Evolutionary conservation across 2,888 invertebrate genomes (phyloP), one percentile per base, ranked within the genome.

Genomic region (Phasia obesa): DNA sequence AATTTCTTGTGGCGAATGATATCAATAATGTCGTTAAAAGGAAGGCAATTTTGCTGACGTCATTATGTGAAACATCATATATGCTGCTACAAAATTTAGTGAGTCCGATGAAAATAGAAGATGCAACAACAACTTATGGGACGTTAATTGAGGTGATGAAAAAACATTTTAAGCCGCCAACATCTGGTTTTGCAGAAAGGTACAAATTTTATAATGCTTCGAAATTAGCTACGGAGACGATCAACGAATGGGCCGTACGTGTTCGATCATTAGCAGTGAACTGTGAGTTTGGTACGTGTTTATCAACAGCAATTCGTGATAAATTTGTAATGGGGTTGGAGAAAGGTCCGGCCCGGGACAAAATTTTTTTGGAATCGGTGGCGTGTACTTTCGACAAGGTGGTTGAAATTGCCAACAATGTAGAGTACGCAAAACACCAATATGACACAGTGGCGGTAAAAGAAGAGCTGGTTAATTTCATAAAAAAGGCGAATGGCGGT

Each of bases 211-310:
- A 85, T 49, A 80, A 44, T 15, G 81, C 85, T 17, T 49, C 25
- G 7, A 86, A 84, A 70, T 27, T 7, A 47, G 11, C 69, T 21
- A 47, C 69, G 2, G 83, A 85, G 64, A 49, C 75, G 0, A 42
- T 80, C 11, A 84, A 83, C 13, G 80, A 84, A 38, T 85, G 84
- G 85, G 84, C 78, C 21, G 85, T 77, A 35, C 69, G 83, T 38
- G 82, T 85, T n/a, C 69, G 82, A 38, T 11, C 85, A 4, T 79
- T 85, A 51, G 74, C 76, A 19, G 60, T 73, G 15, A 57, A 65
- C n/a, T 84, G 76, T 42, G 44, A 76, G 11, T 77, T 84, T 74
- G 84, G 67, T 11, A n/a, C 55, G 5, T 21, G 19, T 70, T 69
- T 84, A 31, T 51, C 73, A 11, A 62, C 35, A 13, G 76, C 71